Percentiles rank a stretch among this genome's conserved stretches.
Conservation (phyloP, 1,140 invertebrate genomes). For the Meteorus sp. region DNA sequence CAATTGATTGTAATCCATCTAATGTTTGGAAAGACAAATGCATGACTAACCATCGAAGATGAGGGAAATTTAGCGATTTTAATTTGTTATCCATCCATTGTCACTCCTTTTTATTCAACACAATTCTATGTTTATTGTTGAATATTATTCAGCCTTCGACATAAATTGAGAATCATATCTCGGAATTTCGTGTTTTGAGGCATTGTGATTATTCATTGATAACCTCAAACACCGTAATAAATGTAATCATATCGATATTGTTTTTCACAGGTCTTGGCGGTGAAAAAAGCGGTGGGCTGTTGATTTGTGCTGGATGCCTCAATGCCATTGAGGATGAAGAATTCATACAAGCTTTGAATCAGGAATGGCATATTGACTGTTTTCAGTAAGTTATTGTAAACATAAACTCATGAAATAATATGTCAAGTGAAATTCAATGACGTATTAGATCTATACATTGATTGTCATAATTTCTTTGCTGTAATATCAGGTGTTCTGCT, state of each 20-base stretch:
- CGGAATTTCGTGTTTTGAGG: not conserved
- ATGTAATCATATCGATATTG: not conserved
- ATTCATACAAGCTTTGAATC: constrained; percentile 75
- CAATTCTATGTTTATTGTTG: no score
- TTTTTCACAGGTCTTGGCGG: constrained; percentile 52
- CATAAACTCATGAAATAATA: constrained; percentile 6
- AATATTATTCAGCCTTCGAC: no score
- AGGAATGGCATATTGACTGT: constrained; percentile 87
- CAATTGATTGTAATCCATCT: not conserved
- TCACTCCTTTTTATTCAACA: no score
- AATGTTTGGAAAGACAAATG: no score
- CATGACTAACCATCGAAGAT: no score
- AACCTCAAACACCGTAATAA: not conserved
- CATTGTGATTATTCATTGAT: not conserved
- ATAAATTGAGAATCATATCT: no score
- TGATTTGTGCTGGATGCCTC: constrained; percentile 71
- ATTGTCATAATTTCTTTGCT: constrained; percentile 17
- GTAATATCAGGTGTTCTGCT: constrained; percentile 78
- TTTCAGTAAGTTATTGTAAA: constrained; percentile 66
- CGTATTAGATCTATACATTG: not conserved
- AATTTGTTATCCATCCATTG: no score
- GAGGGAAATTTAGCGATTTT: no score
- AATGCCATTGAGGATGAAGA: constrained; percentile 74
- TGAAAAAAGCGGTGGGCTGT: constrained; percentile 41
- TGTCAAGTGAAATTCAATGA: no score